phyloP scores from a whole-genome alignment of 1,140 invertebrate genomes.

The Neotoxoptera formosana region DNA sequence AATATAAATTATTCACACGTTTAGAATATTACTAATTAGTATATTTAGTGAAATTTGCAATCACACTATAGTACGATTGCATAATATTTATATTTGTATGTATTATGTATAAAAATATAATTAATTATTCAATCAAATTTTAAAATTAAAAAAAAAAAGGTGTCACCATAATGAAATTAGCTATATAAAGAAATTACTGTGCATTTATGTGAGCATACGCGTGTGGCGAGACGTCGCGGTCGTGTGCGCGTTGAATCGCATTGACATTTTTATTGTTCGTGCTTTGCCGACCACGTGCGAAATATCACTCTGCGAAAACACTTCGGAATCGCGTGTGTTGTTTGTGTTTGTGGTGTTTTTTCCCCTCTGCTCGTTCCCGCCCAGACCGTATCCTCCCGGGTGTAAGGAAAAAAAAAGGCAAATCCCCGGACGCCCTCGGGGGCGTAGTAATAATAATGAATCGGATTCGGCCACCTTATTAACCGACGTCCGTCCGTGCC shows the following conservation, averaged over 20 bases:
- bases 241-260: background rate
- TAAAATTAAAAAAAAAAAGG: background rate
- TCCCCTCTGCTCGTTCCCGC: background rate
- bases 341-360: background rate
- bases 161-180: background rate
- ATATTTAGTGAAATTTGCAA: no score
- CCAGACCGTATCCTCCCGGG: background rate
- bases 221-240: no score
- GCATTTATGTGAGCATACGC: background rate
- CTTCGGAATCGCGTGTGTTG: background rate
- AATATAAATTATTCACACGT: no score
- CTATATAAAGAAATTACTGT: background rate
- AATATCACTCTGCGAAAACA: background rate
- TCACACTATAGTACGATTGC: no score
- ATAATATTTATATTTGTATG: no score
- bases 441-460: conserved; percentile 15
- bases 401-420: background rate
- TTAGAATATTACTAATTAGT: no score
- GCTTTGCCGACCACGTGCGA: background rate
- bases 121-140: no score
- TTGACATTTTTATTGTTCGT: background rate
- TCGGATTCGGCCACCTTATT: background rate
- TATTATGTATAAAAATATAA: no score
- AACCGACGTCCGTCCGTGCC: background rate
- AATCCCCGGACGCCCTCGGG: background rate